Evolutionary conservation across 2,888 invertebrate species (phyloP).

Genomic region (Limenitis camilla): DNA sequence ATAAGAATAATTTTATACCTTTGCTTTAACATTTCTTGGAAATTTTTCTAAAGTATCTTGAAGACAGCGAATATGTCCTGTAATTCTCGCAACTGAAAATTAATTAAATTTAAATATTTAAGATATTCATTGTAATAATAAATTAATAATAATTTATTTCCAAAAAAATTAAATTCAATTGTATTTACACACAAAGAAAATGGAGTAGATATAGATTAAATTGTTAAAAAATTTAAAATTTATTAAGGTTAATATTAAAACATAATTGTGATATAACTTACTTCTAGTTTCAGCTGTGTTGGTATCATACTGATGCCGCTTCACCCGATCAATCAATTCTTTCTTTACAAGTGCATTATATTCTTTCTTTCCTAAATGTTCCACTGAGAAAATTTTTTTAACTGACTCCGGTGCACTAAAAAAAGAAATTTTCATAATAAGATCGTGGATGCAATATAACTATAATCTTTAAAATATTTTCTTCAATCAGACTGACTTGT

Average conservation of each 20-base stretch:
- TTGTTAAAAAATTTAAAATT: background rate
- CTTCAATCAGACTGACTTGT: too few species aligned
- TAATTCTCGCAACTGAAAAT: conserved; percentile 83
- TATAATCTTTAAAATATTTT: too few species aligned
- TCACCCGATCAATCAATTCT: conserved; percentile 76
- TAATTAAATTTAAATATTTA: background rate
- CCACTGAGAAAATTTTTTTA: conserved; percentile 80
- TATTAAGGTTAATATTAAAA: background rate
- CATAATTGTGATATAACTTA: conserved; percentile 50
- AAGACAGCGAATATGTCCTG: conserved; percentile 80
- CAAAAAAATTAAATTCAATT: too few species aligned
- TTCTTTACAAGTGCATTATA: conserved; percentile 65
- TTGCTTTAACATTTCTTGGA: conserved; percentile 73
- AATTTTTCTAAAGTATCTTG: conserved; percentile 76
- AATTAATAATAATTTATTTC: too few species aligned
- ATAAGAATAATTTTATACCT: too few species aligned
- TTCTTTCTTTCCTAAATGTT: conserved; percentile 76
- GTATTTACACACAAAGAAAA: too few species aligned
- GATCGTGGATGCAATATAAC: too few species aligned
- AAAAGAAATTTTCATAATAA: too few species aligned
- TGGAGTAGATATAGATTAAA: too few species aligned
- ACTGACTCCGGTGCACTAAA: conserved; percentile 82
- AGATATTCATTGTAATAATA: background rate
- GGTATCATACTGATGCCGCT: conserved; percentile 80
- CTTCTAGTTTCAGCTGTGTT: conserved; percentile 82